Conservation (phyloP, 2,797 vertebrate genomes). For the Acridotheres tristis region DNA sequence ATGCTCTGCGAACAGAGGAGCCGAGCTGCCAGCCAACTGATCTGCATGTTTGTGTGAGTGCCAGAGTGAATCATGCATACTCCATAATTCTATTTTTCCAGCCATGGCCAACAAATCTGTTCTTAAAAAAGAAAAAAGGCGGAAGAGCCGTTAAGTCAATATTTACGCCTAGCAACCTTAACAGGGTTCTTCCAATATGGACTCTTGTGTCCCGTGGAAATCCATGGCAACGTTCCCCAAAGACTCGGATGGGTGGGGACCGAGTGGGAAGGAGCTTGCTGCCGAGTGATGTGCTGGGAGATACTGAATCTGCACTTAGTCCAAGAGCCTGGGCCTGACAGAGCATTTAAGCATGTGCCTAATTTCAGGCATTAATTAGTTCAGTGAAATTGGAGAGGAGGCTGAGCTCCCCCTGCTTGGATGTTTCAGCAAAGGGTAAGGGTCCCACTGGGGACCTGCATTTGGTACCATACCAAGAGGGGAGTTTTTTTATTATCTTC, state of each 20-base stretch:
- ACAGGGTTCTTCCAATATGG: conserved; percentile 63
- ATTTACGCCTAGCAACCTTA: conserved; percentile 68
- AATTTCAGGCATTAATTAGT: background rate
- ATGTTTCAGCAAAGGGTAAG: background rate
- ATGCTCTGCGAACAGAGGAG: conserved; percentile 43
- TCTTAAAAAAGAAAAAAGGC: conserved; percentile 69
- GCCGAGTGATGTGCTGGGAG: background rate
- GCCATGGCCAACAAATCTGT: conserved; percentile 57
- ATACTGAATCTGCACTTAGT: background rate
- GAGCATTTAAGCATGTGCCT: background rate
- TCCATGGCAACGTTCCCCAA: conserved; percentile 45
- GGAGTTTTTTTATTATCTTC: background rate
- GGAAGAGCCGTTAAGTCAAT: conserved; percentile 67
- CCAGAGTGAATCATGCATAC: conserved; percentile 67
- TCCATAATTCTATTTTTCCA: conserved; percentile 63
- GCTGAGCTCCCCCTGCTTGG: background rate
- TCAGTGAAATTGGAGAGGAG: background rate
- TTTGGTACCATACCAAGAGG: background rate
- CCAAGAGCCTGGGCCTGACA: background rate
- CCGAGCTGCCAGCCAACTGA: conserved; percentile 63
- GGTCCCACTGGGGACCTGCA: background rate
- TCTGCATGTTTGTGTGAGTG: conserved; percentile 64
- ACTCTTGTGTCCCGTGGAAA: conserved; percentile 51
- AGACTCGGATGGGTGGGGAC: background rate
- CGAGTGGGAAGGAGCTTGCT: background rate